phyloP scores from a whole-genome alignment of 2,113 vertebrate genomes.

The Pseudopodoces humilis region DNA sequence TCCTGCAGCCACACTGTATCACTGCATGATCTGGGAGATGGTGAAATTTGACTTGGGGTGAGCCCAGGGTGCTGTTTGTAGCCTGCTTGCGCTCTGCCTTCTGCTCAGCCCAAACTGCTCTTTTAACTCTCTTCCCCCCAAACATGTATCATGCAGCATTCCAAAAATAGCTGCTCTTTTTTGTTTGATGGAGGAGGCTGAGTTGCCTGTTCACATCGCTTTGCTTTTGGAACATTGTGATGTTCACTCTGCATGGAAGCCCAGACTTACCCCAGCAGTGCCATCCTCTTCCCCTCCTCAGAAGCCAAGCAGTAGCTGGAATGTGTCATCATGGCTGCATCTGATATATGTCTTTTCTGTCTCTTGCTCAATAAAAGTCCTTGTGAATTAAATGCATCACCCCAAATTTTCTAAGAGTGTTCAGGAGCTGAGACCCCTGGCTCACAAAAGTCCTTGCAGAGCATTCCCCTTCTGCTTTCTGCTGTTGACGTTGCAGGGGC shows the following conservation, averaged over 20 bases:
- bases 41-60: not conserved
- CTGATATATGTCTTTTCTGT: not conserved
- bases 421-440: not conserved
- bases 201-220: not conserved
- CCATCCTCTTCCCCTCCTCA: not conserved
- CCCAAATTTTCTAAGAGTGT: not conserved
- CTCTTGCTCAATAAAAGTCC: not conserved
- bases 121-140: not conserved
- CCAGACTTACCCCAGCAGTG: not conserved
- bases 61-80: not conserved
- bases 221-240: not conserved
- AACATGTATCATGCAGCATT: not conserved
- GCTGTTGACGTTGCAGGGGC: accelerated
- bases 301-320: not conserved
- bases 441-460: not conserved
- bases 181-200: not conserved
- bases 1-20: not conserved
- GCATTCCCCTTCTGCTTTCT: not conserved
- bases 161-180: not conserved
- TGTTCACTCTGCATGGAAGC: not conserved
- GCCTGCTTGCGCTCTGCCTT: not conserved
- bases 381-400: not conserved
- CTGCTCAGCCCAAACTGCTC: not conserved
- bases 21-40: not conserved
- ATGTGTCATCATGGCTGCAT: not conserved